phyloP scores from a whole-genome alignment of 2,113 vertebrate species.

The Datnioides undecimradiatus region DNA sequence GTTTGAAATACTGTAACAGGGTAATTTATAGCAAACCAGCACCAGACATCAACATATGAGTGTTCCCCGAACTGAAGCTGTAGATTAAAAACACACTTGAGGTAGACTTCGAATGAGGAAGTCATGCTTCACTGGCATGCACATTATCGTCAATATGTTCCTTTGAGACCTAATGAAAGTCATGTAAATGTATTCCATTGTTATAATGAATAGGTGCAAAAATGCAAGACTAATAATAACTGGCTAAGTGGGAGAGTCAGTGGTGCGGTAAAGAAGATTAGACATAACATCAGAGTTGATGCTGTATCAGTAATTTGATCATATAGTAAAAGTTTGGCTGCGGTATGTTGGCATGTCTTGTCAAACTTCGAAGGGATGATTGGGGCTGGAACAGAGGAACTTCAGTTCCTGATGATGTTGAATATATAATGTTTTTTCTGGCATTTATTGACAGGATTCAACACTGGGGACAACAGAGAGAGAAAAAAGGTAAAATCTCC shows the following conservation, averaged over 20 bases:
- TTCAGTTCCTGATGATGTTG: background rate
- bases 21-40: constrained; percentile 49
- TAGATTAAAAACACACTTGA: constrained; percentile 63
- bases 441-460: constrained; percentile 28
- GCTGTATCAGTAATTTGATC: constrained; percentile 61
- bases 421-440: background rate
- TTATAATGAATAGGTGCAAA: constrained; percentile 61
- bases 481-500: background rate
- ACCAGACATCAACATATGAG: constrained; percentile 25
- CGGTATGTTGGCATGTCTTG: constrained; percentile 9
- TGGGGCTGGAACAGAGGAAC: background rate
- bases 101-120: constrained; percentile 31
- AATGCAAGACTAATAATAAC: constrained; percentile 51
- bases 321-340: constrained; percentile 23
- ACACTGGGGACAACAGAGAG: background rate
- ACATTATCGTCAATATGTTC: constrained; percentile 25
- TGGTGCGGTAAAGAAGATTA: constrained; percentile 61
- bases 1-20: constrained; percentile 50
- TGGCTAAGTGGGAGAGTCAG: constrained; percentile 43
- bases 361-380: constrained; percentile 28
- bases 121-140: constrained; percentile 40
- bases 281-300: constrained; percentile 46
- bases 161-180: constrained; percentile 55
- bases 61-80: constrained; percentile 24
- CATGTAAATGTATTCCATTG: constrained; percentile 58